A percentile compares a stretch with the other conserved stretches of the same genome.
These are phyloP conservation scores for Scytalopus superciliaris DNA, from an alignment of 2,113 vertebrate genomes.

Conservation along the genomic window DNA sequence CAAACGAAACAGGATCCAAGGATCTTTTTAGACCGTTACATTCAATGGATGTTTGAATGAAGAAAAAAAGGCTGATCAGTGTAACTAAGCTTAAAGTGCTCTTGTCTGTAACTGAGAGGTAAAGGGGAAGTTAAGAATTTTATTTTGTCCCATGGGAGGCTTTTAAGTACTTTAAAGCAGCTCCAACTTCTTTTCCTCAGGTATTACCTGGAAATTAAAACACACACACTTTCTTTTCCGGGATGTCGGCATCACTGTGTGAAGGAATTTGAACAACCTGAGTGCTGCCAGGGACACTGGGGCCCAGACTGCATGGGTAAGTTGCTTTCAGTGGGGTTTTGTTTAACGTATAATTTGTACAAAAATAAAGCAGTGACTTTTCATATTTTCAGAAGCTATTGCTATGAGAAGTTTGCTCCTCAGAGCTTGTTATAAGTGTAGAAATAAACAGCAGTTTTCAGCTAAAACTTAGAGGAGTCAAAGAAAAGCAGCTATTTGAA, in stretches of 20 bases:
- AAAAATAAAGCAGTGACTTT: not conserved
- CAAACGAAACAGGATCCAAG: not conserved
- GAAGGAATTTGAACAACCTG: conserved; percentile 62
- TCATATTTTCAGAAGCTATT: not conserved
- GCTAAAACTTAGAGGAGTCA: not conserved
- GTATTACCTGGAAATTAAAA: conserved; percentile 54
- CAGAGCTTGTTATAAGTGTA: not conserved
- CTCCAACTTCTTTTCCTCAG: conserved; percentile 29
- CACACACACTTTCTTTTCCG: conserved; percentile 24
- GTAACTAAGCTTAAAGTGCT: not conserved
- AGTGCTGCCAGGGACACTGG: conserved; percentile 78
- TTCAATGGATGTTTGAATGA: not conserved
- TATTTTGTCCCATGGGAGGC: not conserved
- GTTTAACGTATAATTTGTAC: not conserved
- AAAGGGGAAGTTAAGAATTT: not conserved
- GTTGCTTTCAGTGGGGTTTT: not conserved
- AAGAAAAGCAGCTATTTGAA: not conserved
- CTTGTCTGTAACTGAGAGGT: not conserved
- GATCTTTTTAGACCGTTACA: not conserved
- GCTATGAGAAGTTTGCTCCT: not conserved
- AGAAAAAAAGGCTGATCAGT: not conserved
- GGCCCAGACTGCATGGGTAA: conserved; percentile 80
- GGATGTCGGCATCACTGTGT: conserved; percentile 75
- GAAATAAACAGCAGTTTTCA: not conserved
- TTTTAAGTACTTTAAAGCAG: not conserved